phyloP scores from a whole-genome alignment of 2,888 invertebrate genomes.

The Macaria notata region DNA sequence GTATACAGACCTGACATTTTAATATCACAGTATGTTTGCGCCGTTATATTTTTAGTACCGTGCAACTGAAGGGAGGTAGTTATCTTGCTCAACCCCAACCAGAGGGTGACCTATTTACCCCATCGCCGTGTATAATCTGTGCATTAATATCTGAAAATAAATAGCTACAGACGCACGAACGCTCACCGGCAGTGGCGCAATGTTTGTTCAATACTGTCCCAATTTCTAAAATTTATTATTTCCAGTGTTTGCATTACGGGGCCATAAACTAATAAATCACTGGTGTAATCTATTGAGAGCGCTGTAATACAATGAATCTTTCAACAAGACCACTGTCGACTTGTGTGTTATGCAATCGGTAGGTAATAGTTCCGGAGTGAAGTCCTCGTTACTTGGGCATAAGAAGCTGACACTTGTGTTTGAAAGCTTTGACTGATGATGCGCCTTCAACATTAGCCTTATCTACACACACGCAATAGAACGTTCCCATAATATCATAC shows the following conservation, averaged over 20 bases:
- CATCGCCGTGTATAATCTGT: constrained; percentile 51
- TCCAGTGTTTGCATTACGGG: constrained; percentile 19
- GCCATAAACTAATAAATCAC: constrained; percentile 30
- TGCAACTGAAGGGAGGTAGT: constrained; percentile 56
- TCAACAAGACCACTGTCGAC: constrained; percentile 17
- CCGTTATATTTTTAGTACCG: constrained; percentile 45
- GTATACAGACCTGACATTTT: constrained; percentile 6
- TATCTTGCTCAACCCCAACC: constrained; percentile 57
- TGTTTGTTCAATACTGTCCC: constrained; percentile 48
- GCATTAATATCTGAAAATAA: constrained; percentile 56
- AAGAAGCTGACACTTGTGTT: constrained; percentile 27
- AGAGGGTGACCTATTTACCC: constrained; percentile 60
- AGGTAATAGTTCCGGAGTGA: constrained; percentile 41
- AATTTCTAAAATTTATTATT: constrained; percentile 36
- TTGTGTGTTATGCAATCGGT: constrained; percentile 33
- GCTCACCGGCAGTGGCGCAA: constrained; percentile 28
- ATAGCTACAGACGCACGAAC: constrained; percentile 44
- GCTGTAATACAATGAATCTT: constrained; percentile 20
- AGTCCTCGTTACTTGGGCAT: constrained; percentile 36
- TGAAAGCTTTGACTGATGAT: constrained; percentile 39
- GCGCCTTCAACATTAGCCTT: constrained; percentile 30
- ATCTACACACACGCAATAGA: constrained; percentile 37
- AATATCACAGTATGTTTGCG: constrained; percentile 12
- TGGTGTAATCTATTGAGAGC: constrained; percentile 24
- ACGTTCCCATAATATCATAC: constrained; percentile 45